A percentile compares a stretch with the other conserved stretches of the same genome.
phyloP scores from a whole-genome alignment of 2,888 invertebrate genomes.

The Hemistola chrysoprasaria region DNA sequence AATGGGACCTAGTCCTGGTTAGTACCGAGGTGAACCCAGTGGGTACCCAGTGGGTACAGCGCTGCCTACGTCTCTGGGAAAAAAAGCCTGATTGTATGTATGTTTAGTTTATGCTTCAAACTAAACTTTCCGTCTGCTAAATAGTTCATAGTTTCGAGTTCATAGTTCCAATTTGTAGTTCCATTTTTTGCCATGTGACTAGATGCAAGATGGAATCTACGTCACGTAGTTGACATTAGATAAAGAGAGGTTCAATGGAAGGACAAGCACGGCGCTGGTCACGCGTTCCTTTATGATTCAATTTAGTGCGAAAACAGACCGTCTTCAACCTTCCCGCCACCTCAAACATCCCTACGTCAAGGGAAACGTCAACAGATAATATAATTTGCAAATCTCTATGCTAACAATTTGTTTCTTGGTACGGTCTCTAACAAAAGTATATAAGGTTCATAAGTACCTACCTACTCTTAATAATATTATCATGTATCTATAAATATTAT shows the following conservation, averaged over 20 bases:
- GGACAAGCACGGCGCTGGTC: conserved; percentile 37
- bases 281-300: conserved; percentile 70
- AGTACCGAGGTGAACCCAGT: too few species aligned
- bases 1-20: too few species aligned
- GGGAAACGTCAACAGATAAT: conserved; percentile 21
- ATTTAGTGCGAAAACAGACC: conserved; percentile 56
- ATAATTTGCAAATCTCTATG: conserved; percentile 23
- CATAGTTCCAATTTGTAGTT: too few species aligned
- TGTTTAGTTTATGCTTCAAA: too few species aligned
- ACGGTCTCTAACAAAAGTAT: background rate
- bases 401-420: conserved; percentile 15
- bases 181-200: too few species aligned
- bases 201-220: too few species aligned
- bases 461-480: too few species aligned
- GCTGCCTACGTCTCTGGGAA: too few species aligned
- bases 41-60: too few species aligned
- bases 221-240: conserved; percentile 33
- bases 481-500: conserved; percentile 2
- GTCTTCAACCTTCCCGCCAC: conserved; percentile 55
- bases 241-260: conserved; percentile 32
- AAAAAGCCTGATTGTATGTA: too few species aligned
- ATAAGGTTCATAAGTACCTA: background rate
- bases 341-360: conserved; percentile 10
- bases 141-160: conserved; percentile 23
- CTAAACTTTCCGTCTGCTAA: too few species aligned